phyloP scores from a whole-genome alignment of 2,888 invertebrate species.

The Temnothorax ravouxi region DNA sequence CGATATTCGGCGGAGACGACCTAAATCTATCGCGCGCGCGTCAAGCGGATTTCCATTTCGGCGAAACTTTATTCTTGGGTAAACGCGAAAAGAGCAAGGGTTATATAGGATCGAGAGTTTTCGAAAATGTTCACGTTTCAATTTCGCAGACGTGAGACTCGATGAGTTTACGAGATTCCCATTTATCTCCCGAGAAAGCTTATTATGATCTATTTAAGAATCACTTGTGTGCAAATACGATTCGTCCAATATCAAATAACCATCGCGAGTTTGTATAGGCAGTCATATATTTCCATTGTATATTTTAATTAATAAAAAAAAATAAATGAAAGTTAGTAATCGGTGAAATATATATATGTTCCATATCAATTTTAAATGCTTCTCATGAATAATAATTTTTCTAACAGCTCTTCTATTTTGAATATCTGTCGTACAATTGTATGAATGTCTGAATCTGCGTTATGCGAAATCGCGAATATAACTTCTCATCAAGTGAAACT shows the following conservation, averaged over 20 bases:
- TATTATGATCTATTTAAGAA: background rate
- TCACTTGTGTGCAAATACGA: background rate
- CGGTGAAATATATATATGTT: too few relatives aligned
- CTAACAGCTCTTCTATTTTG: background rate
- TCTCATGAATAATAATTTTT: background rate
- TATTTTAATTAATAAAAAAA: background rate
- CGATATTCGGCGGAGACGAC: constrained; percentile 30
- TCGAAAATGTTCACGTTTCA: constrained; percentile 20
- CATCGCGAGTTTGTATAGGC: too few relatives aligned
- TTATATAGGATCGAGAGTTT: constrained; percentile 3
- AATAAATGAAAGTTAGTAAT: background rate
- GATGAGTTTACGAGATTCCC: background rate
- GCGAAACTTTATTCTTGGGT: constrained; percentile 21
- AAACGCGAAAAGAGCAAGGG: constrained; percentile 33
- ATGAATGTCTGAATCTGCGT: background rate
- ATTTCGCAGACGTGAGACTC: background rate
- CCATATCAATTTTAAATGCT: background rate
- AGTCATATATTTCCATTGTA: background rate
- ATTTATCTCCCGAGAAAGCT: background rate
- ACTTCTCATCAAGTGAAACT: background rate
- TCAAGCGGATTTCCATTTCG: constrained; percentile 38
- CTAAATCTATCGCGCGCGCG: constrained; percentile 44
- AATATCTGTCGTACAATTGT: background rate
- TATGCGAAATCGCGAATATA: constrained; percentile 8
- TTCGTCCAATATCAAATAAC: background rate